Conservation (phyloP, 2,797 vertebrate species). For the Typhlichthys subterraneus region DNA sequence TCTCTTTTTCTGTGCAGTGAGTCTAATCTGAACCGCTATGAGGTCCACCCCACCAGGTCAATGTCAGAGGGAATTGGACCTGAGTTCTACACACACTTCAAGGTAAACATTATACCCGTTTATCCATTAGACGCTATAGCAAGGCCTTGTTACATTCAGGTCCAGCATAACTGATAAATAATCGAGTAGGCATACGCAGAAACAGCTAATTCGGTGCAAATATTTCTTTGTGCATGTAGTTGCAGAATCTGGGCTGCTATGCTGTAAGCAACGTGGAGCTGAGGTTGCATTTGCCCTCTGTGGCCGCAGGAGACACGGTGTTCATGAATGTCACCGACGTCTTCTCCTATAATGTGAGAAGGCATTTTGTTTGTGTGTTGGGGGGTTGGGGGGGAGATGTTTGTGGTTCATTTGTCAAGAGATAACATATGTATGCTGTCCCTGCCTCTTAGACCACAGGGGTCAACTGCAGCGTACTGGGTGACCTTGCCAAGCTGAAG, state of each 20-base stretch:
- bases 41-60: slow-evolving; percentile 84
- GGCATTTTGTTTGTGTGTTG: background rate
- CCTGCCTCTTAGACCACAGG: slow-evolving; percentile 65
- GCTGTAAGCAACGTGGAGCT: slow-evolving; percentile 80
- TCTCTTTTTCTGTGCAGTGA: slow-evolving; percentile 70
- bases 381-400: background rate
- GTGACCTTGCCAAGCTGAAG: slow-evolving; percentile 66
- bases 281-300: slow-evolving; percentile 80
- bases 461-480: slow-evolving; percentile 82
- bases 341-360: slow-evolving; percentile 85
- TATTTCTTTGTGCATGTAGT: slow-evolving; percentile 65
- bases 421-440: background rate
- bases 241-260: slow-evolving; percentile 92
- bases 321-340: slow-evolving; percentile 85
- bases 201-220: background rate
- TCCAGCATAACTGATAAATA: background rate
- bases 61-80: slow-evolving; percentile 82
- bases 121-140: background rate
- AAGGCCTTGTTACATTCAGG: too few species aligned
- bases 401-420: background rate
- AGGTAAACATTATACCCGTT: slow-evolving; percentile 66
- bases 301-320: slow-evolving; percentile 76
- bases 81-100: slow-evolving; percentile 87
- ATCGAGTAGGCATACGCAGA: background rate
- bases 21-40: slow-evolving; percentile 88